phyloP scores from a whole-genome alignment of 2,113 vertebrate genomes.

The Delphinapterus leucas region DNA sequence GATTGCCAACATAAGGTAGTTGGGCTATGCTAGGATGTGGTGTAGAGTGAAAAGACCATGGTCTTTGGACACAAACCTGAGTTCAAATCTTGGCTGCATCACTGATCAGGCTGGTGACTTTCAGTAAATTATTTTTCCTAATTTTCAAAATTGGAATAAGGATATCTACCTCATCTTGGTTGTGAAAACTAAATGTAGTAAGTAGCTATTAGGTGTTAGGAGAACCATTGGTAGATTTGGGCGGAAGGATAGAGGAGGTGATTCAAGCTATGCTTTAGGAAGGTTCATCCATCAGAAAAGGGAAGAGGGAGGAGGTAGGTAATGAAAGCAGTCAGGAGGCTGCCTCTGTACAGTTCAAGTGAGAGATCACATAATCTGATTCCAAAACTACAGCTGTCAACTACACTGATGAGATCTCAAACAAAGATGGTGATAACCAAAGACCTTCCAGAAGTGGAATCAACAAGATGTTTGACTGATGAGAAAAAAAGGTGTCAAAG shows the following conservation, averaged over 20 bases:
- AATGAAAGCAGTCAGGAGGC: neutral
- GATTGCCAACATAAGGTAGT: neutral
- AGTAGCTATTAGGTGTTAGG: neutral
- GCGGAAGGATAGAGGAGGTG: neutral
- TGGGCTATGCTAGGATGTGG: neutral
- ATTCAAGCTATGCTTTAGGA: neutral
- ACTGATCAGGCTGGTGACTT: neutral
- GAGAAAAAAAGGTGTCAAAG: neutral
- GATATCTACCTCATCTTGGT: neutral
- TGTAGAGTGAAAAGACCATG: neutral
- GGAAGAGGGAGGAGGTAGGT: neutral
- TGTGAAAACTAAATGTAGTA: neutral
- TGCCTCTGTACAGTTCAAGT: neutral
- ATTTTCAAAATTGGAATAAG: neutral
- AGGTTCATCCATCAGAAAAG: neutral
- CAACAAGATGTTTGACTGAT: neutral
- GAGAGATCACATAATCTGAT: neutral
- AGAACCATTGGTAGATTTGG: neutral
- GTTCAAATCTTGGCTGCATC: neutral
- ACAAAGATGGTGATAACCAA: neutral
- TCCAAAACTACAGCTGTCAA: neutral
- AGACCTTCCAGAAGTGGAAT: neutral
- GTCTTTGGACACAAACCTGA: neutral
- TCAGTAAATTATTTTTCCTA: neutral
- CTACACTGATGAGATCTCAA: slow-evolving; percentile 14